phyloP scores from a whole-genome alignment of 2,113 vertebrate species.

The Dermatemys mawii region DNA sequence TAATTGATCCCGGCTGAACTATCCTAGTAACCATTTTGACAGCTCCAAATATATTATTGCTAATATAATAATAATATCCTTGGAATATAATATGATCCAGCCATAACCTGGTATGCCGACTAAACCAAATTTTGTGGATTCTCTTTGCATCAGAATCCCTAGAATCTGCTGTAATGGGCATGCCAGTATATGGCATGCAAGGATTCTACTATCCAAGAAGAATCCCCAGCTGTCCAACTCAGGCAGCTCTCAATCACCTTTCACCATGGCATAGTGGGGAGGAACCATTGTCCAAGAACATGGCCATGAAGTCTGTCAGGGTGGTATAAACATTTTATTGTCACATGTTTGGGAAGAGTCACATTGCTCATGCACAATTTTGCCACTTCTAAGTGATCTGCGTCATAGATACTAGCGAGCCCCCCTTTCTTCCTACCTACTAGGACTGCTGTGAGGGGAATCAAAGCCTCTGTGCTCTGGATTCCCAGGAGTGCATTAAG shows the following conservation, averaged over 20 bases:
- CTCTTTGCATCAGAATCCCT: fast-evolving
- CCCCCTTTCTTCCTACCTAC: no score
- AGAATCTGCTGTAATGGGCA: neutral
- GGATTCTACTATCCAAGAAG: neutral
- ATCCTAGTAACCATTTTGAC: neutral
- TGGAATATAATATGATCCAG: neutral
- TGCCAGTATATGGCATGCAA: neutral
- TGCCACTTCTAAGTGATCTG: neutral
- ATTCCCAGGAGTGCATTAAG: no score
- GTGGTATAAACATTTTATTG: neutral
- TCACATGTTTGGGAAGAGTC: neutral
- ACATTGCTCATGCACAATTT: neutral
- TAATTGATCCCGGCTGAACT: constrained; percentile 3
- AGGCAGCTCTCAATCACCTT: neutral
- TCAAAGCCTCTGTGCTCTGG: no score
- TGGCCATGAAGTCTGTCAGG: neutral
- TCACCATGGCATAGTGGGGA: neutral
- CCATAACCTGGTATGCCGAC: neutral
- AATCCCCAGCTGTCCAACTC: no score
- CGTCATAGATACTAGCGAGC: no score
- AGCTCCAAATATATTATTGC: neutral
- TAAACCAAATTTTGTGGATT: neutral
- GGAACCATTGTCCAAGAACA: neutral
- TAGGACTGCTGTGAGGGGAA: no score
- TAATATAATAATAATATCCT: no score